Evolutionary conservation across 2,888 invertebrate genomes (phyloP).

Genomic region (Escarpia spicata): DNA sequence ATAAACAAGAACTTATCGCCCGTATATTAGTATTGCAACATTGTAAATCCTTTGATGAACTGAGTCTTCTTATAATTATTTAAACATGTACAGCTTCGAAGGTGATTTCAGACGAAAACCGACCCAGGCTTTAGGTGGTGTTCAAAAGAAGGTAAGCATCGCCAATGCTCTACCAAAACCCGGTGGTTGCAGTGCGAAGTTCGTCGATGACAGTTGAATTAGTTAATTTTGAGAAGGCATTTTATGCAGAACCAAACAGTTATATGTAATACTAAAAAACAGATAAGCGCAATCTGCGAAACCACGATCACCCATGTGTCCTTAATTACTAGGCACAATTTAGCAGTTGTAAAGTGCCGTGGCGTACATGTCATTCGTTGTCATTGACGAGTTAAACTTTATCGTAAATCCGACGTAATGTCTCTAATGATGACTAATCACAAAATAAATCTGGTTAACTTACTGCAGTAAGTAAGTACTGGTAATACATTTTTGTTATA

Average conservation of each 20-base stretch:
- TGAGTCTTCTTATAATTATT: not conserved
- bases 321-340: not conserved
- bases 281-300: not conserved
- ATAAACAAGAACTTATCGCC: slow-evolving; percentile 16
- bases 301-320: not conserved
- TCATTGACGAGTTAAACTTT: too few relatives aligned
- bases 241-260: not conserved
- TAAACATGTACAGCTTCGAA: slow-evolving; percentile 79
- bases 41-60: not conserved
- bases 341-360: too few relatives aligned
- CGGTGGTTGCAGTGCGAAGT: not conserved
- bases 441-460: too few relatives aligned
- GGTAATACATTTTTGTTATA: too few relatives aligned
- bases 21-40: not conserved
- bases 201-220: not conserved
- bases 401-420: too few relatives aligned
- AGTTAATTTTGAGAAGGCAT: not conserved
- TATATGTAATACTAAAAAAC: not conserved
- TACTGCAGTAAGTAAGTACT: not conserved
- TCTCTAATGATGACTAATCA: too few relatives aligned
- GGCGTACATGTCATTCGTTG: too few relatives aligned
- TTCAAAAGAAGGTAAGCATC: slow-evolving; percentile 59
- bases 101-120: slow-evolving; percentile 89
- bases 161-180: not conserved
- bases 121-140: slow-evolving; percentile 88